Percentiles rank a stretch among this genome's conserved stretches.
phyloP scores from a whole-genome alignment of 2,888 invertebrate genomes.

The Hemicrepidius hirtus region DNA sequence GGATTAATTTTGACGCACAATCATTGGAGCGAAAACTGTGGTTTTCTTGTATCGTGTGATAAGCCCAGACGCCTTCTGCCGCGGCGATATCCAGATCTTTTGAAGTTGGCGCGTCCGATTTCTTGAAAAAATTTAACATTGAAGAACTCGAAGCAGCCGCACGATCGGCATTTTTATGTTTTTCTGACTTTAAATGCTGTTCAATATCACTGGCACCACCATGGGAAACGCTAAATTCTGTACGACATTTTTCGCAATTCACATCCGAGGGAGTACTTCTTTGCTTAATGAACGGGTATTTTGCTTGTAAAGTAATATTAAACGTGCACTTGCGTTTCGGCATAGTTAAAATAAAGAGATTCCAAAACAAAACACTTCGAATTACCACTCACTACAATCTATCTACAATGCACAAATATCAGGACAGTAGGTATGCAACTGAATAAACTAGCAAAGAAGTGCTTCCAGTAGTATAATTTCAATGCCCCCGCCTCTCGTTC shows the following conservation, averaged over 20 bases:
- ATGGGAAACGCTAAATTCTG: conserved; percentile 57
- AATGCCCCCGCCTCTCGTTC: too few relatives aligned
- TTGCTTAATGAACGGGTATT: conserved; percentile 40
- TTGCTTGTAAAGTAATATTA: conserved; percentile 33
- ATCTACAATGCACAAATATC: too few relatives aligned
- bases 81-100: conserved; percentile 59
- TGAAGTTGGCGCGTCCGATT: conserved; percentile 47
- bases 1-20: conserved; percentile 60
- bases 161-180: conserved; percentile 59
- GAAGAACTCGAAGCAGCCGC: conserved; percentile 57
- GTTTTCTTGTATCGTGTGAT: conserved; percentile 53
- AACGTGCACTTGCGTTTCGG: conserved; percentile 40
- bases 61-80: conserved; percentile 54
- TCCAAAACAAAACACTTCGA: too few relatives aligned
- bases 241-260: conserved; percentile 54
- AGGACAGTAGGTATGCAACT: too few relatives aligned
- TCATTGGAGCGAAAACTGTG: conserved; percentile 59
- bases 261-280: conserved; percentile 36
- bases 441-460: too few relatives aligned
- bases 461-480: too few relatives aligned
- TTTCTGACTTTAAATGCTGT: conserved; percentile 58
- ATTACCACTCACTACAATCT: conserved; percentile 10
- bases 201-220: conserved; percentile 49
- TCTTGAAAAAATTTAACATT: conserved; percentile 54
- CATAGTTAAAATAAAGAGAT: too few relatives aligned